Evolutionary conservation across 2,797 vertebrate genomes (phyloP), one percentile per base, ranked within the genome.

Genomic region (Melanotaenia nigrans): DNA sequence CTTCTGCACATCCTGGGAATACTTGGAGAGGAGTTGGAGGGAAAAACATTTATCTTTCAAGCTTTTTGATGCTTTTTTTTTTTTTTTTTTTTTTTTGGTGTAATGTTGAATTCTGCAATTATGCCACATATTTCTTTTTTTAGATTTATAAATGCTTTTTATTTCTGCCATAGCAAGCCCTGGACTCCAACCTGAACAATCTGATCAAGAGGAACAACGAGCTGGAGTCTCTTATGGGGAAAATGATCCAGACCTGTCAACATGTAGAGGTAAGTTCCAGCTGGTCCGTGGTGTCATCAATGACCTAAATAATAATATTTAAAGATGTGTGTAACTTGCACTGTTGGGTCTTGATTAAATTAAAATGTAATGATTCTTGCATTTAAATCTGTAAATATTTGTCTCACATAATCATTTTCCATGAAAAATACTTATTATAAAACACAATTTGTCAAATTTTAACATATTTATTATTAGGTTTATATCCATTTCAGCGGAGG

Each of bases 151-250:
- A 10, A 75, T 63, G 5, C 65, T 14, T 71, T 20, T 49, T 30
- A 18, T 86, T 61, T 79, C 57, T 82, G 87, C 63, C 77, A 11
- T 92, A 98, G 97, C 97, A 98, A 97, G 96, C 96, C 68, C 89
- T 98, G 89, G 97, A 98, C 79, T 95, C 95, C 81, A 98, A 97
- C 88, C 95, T 98, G 84, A 95, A 93, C 80, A 96, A 92, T 84
- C 90, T 98, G 85, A 97, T 98, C 87, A 98, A 97, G 94, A 96
- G 97, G 87, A 98, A 98, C 88, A 97, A 96, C 0, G 97, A 98
- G 92, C 93, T 98, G 91, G 97, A 98, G 93, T 95, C 95, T 9
- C 95, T 98, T n/a, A 94, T 98, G 95, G 96, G 96, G 7, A 97
- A 97, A 87, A 92, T 98, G 80, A 98, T 98, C 89, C 97, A 98